Base-by-base conservation (phyloP, 2,888 invertebrate genomes). In the Nomada ruficornis region DNA sequence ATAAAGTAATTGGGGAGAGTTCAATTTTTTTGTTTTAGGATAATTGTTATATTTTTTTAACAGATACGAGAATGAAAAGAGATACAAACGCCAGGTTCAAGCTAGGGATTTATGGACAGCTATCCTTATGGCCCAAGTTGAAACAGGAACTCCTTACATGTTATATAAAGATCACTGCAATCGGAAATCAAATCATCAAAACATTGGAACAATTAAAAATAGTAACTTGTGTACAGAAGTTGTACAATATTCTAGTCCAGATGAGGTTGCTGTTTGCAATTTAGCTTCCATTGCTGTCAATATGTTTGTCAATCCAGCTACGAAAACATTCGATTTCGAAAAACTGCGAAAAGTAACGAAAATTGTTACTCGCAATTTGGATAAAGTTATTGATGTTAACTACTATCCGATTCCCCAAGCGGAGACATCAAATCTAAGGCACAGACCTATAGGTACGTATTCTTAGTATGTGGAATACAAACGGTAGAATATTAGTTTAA, bases 121-220 rank as follows among this genome's bases (percentile, higher is more conserved):
- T 57, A 98, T 99, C 83, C 96, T 99, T 82, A 97, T 98, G 92
- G 96, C 99, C 0, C 99, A 99, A 94, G 98, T 98, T 3, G 99
- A 99, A 95, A 99, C 99, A 1, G 99, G 99, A 18, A 98, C 98
- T 5, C 99, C 99, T 0, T 99, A 98, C 93, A 99, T 99, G 98
- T 94, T 98, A 0, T 98, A 98, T 92, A 98, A 98, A 94, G 99
- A 99, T 94, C 96, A 98, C 4, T 99, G 99, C 92, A 99, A 99
- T 93, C 95, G 97, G 1, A 99, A 99, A 94, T 98, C 98, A 80
- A 99, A 99, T 94, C 99, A 99, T 91, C 97, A 99, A 94, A 99
- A 99, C 94, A 94, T 99, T 77, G 99, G 99, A 18, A 99, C 99
- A 0, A 99, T 99, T 88, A 99, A 98, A 94, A 98, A 99, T 94